Conservation (phyloP, 2,888 invertebrate species). For the Drosophila histrio region DNA sequence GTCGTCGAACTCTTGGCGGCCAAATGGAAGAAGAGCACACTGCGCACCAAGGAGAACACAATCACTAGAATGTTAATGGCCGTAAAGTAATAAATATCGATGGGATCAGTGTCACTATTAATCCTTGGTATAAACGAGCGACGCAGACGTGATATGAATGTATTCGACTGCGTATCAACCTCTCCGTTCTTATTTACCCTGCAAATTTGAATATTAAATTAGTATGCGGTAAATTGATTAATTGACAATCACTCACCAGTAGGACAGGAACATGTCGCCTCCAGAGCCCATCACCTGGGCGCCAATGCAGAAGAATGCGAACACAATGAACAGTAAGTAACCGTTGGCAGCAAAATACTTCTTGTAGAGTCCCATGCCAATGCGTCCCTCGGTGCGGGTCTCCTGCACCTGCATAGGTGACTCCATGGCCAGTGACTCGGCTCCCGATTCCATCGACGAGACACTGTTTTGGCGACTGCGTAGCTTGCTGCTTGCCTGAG, state of each 20-base stretch:
- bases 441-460: conserved; percentile 85
- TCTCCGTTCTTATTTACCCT: conserved; percentile 81
- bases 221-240: background rate
- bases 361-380: conserved; percentile 87
- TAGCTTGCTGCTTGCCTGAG: conserved; percentile 69
- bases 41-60: conserved; percentile 82
- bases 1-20: conserved; percentile 90
- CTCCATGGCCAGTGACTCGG: conserved; percentile 82
- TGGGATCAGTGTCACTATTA: conserved; percentile 66
- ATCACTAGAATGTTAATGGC: conserved; percentile 84
- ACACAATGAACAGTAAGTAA: conserved; percentile 86
- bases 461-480: conserved; percentile 83
- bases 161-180: conserved; percentile 33
- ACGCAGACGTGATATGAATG: conserved; percentile 65
- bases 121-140: conserved; percentile 66
- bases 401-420: conserved; percentile 85
- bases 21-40: conserved; percentile 85
- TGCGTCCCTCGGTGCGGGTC: conserved; percentile 87
- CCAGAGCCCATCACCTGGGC: conserved; percentile 90
- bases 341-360: conserved; percentile 90
- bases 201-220: background rate
- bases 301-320: conserved; percentile 87
- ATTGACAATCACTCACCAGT: conserved; percentile 85
- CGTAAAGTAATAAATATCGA: conserved; percentile 85
- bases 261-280: conserved; percentile 92